These are phyloP conservation scores for zebrafish (Danio rerio) DNA, from an alignment of 2,113 vertebrate genomes.

Conservation along the genomic window GRCz12tu NC_133195.1:41602001-41602500, in stretches of 20 bases:
- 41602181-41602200: slow-evolving; percentile 71
- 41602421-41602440: background rate
- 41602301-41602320: slow-evolving; percentile 92
- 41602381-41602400: background rate
- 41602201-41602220: slow-evolving; percentile 63
- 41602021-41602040: slow-evolving; percentile 39
- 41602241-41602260: slow-evolving; percentile 96
- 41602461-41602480: background rate
- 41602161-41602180: slow-evolving; percentile 48
- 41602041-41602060: slow-evolving; percentile 31
- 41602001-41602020: slow-evolving; percentile 58
- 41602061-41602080: slow-evolving; percentile 40
- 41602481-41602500: background rate
- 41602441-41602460: background rate
- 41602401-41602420: background rate
- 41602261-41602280: slow-evolving; percentile 91
- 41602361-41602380: background rate
- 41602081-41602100: slow-evolving; percentile 19
- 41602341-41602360: slow-evolving; percentile 86
- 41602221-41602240: slow-evolving; percentile 86
- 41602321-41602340: slow-evolving; percentile 98
- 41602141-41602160: background rate
- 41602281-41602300: slow-evolving; percentile 97
- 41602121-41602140: background rate
- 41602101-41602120: slow-evolving; percentile 20